phyloP scores from a whole-genome alignment of 2,888 invertebrate genomes.

The Epiblema foenella region DNA sequence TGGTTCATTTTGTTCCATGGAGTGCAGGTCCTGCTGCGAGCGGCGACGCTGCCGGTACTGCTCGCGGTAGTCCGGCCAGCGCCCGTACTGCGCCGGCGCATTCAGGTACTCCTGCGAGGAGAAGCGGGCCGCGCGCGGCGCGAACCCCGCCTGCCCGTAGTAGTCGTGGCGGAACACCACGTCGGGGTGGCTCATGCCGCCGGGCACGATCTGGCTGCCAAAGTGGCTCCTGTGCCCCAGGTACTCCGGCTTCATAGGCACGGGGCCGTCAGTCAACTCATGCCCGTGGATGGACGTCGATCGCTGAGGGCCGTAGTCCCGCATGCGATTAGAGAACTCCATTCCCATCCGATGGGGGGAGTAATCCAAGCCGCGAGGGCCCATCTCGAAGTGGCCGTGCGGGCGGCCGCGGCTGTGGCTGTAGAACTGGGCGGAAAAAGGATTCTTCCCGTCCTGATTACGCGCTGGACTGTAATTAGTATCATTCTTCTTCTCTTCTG shows the following conservation, averaged over 20 bases:
- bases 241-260: conserved; percentile 71
- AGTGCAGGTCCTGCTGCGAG: conserved; percentile 80
- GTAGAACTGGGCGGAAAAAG: conserved; percentile 75
- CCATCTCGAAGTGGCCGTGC: conserved; percentile 82
- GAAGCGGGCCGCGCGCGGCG: conserved; percentile 75
- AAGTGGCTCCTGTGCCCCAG: conserved; percentile 72
- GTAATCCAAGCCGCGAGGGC: conserved; percentile 78
- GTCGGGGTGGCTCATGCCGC: conserved; percentile 74
- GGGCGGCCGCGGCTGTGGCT: conserved; percentile 68
- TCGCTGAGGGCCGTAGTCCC: conserved; percentile 77
- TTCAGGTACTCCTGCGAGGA: conserved; percentile 82
- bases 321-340: conserved; percentile 72
- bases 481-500: conserved; percentile 57
- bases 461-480: conserved; percentile 56
- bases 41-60: conserved; percentile 79
- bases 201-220: conserved; percentile 74
- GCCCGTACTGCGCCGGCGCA: conserved; percentile 72
- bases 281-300: conserved; percentile 81
- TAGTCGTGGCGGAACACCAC: conserved; percentile 79
- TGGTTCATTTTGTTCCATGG: conserved; percentile 77
- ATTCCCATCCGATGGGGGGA: conserved; percentile 77
- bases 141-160: conserved; percentile 73
- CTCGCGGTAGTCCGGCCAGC: conserved; percentile 76
- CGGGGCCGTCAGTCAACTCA: conserved; percentile 74
- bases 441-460: conserved; percentile 71